A percentile compares a stretch with the other conserved stretches of the same genome.
Conservation (phyloP, 2,113 vertebrate species). For the Cyanoramphus novaezelandiae region DNA sequence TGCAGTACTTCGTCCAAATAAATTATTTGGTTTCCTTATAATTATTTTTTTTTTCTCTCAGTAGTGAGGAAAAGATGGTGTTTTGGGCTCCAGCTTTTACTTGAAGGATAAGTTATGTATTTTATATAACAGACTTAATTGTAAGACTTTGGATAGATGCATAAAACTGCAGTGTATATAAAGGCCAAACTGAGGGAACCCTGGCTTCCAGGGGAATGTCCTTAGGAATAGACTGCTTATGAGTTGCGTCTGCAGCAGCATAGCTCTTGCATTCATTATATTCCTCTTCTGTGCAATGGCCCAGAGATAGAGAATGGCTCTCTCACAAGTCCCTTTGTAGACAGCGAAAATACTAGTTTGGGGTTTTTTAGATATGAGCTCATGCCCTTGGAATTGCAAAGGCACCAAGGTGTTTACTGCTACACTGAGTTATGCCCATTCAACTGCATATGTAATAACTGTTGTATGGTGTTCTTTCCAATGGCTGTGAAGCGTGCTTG, state of each 20-base stretch:
- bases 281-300: background rate
- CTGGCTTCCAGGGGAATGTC: background rate
- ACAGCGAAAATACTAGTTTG: background rate
- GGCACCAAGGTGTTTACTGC: background rate
- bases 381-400: background rate
- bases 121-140: background rate
- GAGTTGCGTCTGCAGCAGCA: background rate
- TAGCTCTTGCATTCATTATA: background rate
- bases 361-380: background rate
- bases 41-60: background rate
- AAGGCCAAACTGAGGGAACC: background rate
- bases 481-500: accelerated
- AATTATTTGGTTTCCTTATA: background rate
- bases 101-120: background rate
- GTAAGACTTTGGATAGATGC: background rate
- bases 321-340: background rate
- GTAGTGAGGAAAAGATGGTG: background rate
- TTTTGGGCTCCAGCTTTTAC: background rate
- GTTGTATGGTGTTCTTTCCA: background rate
- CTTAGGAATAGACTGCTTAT: background rate
- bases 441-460: background rate
- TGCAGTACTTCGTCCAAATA: background rate
- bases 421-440: background rate
- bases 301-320: background rate
- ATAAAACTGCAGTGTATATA: background rate